phyloP scores from a whole-genome alignment of 2,888 invertebrate genomes.

The Acanthosepion lycidas region DNA sequence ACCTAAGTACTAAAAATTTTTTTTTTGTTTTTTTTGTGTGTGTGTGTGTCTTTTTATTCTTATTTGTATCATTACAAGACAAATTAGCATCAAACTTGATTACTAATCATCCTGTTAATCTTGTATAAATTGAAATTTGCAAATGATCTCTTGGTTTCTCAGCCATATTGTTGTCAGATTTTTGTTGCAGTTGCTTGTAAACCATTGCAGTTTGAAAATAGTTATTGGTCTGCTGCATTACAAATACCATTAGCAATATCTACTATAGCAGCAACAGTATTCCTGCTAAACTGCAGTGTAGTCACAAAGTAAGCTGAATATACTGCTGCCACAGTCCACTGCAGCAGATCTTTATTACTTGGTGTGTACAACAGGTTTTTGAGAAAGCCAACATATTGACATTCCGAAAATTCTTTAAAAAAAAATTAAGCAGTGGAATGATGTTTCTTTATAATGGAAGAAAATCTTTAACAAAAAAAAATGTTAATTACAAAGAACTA shows the following conservation, averaged over 20 bases:
- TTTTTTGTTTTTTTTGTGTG: background rate
- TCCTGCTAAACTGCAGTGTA: constrained; percentile 33
- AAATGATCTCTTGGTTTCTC: constrained; percentile 33
- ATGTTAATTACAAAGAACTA: background rate
- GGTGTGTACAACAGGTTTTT: background rate
- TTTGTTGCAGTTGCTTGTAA: constrained; percentile 21
- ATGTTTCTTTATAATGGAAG: background rate
- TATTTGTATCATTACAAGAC: too few relatives aligned
- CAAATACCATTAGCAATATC: background rate
- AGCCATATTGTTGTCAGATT: background rate
- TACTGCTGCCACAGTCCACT: constrained; percentile 22
- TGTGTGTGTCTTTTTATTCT: background rate
- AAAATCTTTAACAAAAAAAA: background rate
- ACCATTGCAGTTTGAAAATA: background rate
- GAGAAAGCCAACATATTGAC: background rate
- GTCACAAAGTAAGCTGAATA: background rate
- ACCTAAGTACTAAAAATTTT: background rate
- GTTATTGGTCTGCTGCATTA: background rate
- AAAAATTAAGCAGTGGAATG: background rate
- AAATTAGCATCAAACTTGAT: background rate
- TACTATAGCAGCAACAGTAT: background rate
- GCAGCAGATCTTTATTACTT: constrained; percentile 16
- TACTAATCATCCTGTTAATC: background rate
- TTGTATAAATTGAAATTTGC: constrained; percentile 21
- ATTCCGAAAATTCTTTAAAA: background rate